These are phyloP conservation scores for Puma concolor DNA, from an alignment of 2,113 vertebrate genomes.

Conservation along the genomic window DNA sequence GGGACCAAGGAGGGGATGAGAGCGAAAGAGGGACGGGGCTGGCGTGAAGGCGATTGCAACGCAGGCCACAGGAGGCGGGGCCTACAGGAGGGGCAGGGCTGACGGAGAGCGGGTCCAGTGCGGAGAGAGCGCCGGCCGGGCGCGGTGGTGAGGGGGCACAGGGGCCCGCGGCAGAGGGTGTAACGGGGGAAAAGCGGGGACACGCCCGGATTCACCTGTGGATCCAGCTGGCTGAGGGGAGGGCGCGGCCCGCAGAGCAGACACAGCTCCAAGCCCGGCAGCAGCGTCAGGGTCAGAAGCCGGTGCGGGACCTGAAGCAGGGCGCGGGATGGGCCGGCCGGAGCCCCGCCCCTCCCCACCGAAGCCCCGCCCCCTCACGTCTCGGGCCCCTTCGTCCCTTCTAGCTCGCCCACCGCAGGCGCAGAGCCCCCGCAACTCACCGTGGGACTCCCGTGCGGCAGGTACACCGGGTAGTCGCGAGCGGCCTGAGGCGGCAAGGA, in stretches of 20 bases:
- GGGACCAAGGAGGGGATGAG: accelerated
- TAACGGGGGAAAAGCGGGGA: accelerated
- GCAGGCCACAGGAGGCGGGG: background rate
- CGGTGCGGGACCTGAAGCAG: slow-evolving; percentile 88
- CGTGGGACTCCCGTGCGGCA: slow-evolving; percentile 94
- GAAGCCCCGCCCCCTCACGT: background rate
- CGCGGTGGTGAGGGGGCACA: accelerated
- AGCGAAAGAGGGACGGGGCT: too few species aligned
- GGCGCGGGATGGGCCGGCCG: background rate
- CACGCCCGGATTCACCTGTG: slow-evolving; percentile 71
- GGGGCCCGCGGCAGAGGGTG: accelerated
- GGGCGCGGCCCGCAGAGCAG: slow-evolving; percentile 93
- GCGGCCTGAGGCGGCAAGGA: slow-evolving; percentile 87
- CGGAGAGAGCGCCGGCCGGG: accelerated
- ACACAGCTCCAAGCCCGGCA: slow-evolving; percentile 90
- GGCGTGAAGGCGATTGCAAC: background rate
- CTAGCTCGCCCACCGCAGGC: background rate
- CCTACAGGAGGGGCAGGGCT: background rate
- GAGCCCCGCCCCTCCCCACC: background rate
- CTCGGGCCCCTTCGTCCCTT: accelerated
- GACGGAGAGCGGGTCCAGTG: accelerated
- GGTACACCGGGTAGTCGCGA: slow-evolving; percentile 93
- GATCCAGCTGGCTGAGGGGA: slow-evolving; percentile 86
- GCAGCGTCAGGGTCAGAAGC: slow-evolving; percentile 91
- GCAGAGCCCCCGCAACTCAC: slow-evolving; percentile 63